Percentiles rank a stretch among this genome's conserved stretches.
These are phyloP conservation scores for Drosophila parthenogenetica DNA, from an alignment of 2,888 invertebrate genomes.

Conservation along the genomic window DNA sequence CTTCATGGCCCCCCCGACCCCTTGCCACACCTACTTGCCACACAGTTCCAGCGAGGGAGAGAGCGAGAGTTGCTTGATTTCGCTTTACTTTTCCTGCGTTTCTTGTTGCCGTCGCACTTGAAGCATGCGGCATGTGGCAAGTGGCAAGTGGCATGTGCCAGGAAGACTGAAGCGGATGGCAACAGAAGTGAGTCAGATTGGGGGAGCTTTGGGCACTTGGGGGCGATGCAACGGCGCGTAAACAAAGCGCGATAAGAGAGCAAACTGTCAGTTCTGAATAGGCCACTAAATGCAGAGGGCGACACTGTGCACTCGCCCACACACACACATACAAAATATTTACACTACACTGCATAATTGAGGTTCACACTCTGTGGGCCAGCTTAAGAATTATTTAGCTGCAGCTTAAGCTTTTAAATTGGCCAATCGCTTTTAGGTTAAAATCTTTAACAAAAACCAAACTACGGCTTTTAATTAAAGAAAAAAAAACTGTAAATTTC, in stretches of 20 bases:
- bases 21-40: conserved; percentile 2
- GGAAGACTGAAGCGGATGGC: neutral
- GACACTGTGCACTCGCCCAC: conserved; percentile 49
- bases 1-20: neutral
- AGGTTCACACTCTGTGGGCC: neutral
- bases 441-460: too few species aligned
- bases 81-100: conserved; percentile 3
- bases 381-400: neutral
- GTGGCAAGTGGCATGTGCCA: conserved; percentile 18
- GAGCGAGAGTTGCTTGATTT: neutral
- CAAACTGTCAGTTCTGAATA: conserved; percentile 70
- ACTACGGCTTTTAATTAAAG: too few species aligned
- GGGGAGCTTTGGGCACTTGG: conserved; percentile 7
- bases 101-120: conserved; percentile 23
- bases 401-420: neutral
- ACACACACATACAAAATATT: conserved; percentile 30
- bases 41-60: neutral
- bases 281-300: conserved; percentile 67
- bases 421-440: too few species aligned
- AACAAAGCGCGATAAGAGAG: conserved; percentile 69
- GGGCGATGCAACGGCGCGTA: conserved; percentile 60
- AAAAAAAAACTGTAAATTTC: too few species aligned
- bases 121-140: conserved; percentile 43
- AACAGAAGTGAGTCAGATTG: neutral
- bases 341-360: conserved; percentile 39